Conservation (phyloP, 2,888 invertebrate species). For the Dryobotodes eremita region DNA sequence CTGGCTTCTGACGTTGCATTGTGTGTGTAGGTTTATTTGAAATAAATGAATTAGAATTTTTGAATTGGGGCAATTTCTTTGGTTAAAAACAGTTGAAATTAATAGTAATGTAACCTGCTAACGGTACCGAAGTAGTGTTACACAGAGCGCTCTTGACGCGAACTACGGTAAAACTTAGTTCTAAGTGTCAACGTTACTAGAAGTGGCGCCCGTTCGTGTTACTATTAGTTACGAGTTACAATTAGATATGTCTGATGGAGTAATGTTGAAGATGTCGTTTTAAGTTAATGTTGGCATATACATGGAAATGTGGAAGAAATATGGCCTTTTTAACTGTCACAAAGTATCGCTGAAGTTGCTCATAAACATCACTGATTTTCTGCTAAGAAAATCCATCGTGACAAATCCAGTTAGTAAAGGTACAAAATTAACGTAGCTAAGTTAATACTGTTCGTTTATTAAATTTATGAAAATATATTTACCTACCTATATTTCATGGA, state of each 20-base stretch:
- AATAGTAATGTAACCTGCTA: not conserved
- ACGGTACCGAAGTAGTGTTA: slow-evolving; percentile 26
- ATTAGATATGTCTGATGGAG: slow-evolving; percentile 6
- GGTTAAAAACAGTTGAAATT: not conserved
- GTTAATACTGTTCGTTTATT: no score
- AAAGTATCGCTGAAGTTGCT: no score
- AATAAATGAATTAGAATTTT: not conserved
- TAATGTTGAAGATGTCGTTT: not conserved
- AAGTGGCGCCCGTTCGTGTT: slow-evolving; percentile 1
- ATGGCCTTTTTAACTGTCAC: not conserved
- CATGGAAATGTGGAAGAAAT: not conserved
- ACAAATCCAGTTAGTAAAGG: no score
- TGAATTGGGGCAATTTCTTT: not conserved
- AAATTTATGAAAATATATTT: no score
- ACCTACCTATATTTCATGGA: no score
- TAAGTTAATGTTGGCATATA: not conserved
- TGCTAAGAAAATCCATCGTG: not conserved
- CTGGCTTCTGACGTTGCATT: no score
- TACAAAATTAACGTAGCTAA: no score
- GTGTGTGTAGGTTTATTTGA: no score
- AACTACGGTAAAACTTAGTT: slow-evolving; percentile 43
- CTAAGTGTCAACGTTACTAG: slow-evolving; percentile 43
- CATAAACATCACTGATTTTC: not conserved
- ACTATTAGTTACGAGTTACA: not conserved
- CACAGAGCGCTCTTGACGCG: slow-evolving; percentile 29